phyloP scores from a whole-genome alignment of 1,140 invertebrate genomes.

The Phortica variegata region DNA sequence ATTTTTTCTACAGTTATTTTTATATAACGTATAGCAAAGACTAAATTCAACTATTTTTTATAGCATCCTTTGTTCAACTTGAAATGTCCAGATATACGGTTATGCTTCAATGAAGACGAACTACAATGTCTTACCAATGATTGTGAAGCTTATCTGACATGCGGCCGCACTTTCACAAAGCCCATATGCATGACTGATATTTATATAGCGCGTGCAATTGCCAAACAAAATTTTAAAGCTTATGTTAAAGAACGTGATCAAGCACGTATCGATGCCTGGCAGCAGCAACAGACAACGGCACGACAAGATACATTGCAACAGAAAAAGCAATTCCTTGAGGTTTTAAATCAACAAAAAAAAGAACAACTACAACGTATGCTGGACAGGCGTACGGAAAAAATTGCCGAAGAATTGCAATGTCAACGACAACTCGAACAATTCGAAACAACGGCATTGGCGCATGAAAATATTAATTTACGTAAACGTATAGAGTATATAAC shows the following conservation, averaged over 20 bases:
- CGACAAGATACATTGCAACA: constrained; percentile 16
- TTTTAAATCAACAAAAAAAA: constrained; percentile 27
- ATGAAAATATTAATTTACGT: constrained; percentile 23
- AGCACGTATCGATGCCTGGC: constrained; percentile 33
- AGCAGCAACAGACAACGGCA: constrained; percentile 8
- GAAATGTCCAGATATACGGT: constrained; percentile 27
- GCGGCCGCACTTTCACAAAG: constrained; percentile 9
- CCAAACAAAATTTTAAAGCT: constrained; percentile 22
- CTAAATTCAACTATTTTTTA: neutral
- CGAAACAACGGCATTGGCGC: constrained; percentile 24
- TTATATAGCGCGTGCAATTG: constrained; percentile 19
- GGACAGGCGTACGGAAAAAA: constrained; percentile 21
- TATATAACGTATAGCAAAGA: neutral
- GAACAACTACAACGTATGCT: constrained; percentile 27
- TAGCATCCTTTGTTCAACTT: constrained; percentile 41
- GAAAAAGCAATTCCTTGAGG: constrained; percentile 23
- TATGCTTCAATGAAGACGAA: constrained; percentile 38
- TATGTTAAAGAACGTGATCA: constrained; percentile 24
- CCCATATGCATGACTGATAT: constrained; percentile 26
- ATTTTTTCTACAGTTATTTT: neutral
- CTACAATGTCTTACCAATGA: too few species aligned
- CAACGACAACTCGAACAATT: constrained; percentile 21
- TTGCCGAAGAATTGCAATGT: constrained; percentile 27
- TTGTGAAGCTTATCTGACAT: too few species aligned
- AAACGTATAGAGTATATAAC: constrained; percentile 22